Conservation (phyloP, 2,113 vertebrate genomes). For the Motacilla alba region DNA sequence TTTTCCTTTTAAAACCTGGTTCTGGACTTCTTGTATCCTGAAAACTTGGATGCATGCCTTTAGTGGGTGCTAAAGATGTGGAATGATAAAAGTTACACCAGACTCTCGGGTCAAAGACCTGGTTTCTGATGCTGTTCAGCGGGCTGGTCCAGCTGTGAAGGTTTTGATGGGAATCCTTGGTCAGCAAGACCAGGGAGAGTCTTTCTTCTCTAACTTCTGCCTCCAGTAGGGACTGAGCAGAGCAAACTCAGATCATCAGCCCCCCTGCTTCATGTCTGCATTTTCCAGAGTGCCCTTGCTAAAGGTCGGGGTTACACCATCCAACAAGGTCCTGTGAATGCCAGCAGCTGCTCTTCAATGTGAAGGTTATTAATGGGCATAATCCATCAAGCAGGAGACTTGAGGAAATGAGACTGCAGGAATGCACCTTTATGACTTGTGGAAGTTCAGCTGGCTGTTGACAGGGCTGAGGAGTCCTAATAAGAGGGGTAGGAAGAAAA, state of each 20-base stretch:
- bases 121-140: background rate
- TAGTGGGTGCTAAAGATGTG: background rate
- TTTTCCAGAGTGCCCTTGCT: background rate
- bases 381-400: constrained; percentile 47
- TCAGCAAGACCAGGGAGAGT: background rate
- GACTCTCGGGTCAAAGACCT: background rate
- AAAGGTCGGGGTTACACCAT: background rate
- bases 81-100: background rate
- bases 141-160: background rate
- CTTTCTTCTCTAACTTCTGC: background rate
- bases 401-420: constrained; percentile 61
- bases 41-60: background rate
- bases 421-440: constrained; percentile 42
- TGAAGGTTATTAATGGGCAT: constrained; percentile 56
- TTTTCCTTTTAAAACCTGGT: background rate
- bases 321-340: background rate
- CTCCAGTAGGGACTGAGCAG: background rate
- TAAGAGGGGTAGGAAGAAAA: background rate
- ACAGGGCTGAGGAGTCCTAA: constrained; percentile 38
- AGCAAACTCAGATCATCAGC: background rate
- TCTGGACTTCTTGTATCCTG: background rate
- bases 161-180: background rate
- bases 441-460: constrained; percentile 45
- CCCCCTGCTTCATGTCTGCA: accelerated
- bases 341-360: background rate